phyloP scores from a whole-genome alignment of 2,797 vertebrate genomes.

The Macropodus opercularis region DNA sequence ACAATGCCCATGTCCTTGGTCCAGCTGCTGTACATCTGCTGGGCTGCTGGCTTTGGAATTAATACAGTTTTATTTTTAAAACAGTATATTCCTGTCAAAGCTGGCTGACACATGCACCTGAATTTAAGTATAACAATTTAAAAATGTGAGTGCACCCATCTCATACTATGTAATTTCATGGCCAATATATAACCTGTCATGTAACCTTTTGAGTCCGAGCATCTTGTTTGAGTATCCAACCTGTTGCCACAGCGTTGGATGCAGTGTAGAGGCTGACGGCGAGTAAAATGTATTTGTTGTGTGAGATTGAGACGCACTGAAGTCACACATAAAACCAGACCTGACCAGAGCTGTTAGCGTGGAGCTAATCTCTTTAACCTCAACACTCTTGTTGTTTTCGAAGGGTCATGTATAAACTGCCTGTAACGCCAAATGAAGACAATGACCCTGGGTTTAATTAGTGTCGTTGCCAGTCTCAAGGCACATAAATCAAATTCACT shows the following conservation, averaged over 20 bases:
- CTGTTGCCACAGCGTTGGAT: neutral
- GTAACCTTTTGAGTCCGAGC: too few species aligned
- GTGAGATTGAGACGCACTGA: constrained; percentile 2
- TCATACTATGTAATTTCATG: too few species aligned
- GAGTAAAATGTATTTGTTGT: neutral
- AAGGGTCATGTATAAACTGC: neutral
- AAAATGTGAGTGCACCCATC: too few species aligned
- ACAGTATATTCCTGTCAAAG: neutral
- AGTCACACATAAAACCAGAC: neutral
- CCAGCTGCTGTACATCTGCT: constrained; percentile 3
- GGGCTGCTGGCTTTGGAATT: constrained; percentile 9
- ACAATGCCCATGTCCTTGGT: neutral
- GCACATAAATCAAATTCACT: constrained; percentile 30
- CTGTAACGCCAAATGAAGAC: constrained; percentile 1
- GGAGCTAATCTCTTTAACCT: constrained; percentile 4
- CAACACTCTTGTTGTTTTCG: constrained; percentile 1
- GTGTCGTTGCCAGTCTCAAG: constrained; percentile 25
- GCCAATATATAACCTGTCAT: neutral
- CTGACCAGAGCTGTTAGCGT: neutral
- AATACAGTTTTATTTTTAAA: constrained; percentile 12
- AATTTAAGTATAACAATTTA: too few species aligned
- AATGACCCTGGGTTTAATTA: constrained; percentile 29
- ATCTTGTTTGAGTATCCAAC: too few species aligned
- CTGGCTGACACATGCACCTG: neutral
- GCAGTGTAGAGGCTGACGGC: neutral